These are phyloP conservation scores for Tetraneura akinire DNA, from an alignment of 1,140 invertebrate genomes.

Conservation along the genomic window DNA sequence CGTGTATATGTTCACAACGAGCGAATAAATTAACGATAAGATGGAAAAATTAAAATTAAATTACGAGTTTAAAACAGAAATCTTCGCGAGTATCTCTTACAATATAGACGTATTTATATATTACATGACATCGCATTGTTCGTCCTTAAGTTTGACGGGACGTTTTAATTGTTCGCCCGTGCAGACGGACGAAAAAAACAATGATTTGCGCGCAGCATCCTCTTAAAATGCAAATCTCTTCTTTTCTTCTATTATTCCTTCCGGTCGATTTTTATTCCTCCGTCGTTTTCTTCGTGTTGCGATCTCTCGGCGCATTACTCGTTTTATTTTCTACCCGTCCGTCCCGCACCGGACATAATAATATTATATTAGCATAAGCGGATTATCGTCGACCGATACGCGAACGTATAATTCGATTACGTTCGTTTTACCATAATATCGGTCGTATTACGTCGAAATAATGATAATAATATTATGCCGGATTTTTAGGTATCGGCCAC, in stretches of 20 bases:
- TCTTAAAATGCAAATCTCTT: constrained; percentile 8
- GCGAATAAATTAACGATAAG: no score
- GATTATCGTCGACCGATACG: constrained; percentile 24
- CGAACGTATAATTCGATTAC: constrained; percentile 8
- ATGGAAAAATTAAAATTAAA: no score
- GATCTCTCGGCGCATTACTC: background rate
- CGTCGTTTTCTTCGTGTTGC: no score
- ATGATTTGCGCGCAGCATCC: background rate
- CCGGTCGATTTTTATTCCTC: no score
- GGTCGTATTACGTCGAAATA: background rate
- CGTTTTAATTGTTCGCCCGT: background rate
- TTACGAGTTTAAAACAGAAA: no score
- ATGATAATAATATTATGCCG: no score
- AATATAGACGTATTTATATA: no score
- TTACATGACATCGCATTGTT: no score
- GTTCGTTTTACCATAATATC: no score
- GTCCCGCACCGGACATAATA: background rate
- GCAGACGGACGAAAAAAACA: background rate
- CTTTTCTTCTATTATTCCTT: background rate
- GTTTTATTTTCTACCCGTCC: background rate
- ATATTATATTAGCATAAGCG: constrained; percentile 25
- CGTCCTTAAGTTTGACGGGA: constrained; percentile 4
- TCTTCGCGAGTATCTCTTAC: no score
- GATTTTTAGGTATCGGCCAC: no score
- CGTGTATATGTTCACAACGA: no score